Evolutionary conservation across 2,797 vertebrate genomes (phyloP), one percentile per base, ranked within the genome.

Genomic region (Ceyx erithaca): DNA sequence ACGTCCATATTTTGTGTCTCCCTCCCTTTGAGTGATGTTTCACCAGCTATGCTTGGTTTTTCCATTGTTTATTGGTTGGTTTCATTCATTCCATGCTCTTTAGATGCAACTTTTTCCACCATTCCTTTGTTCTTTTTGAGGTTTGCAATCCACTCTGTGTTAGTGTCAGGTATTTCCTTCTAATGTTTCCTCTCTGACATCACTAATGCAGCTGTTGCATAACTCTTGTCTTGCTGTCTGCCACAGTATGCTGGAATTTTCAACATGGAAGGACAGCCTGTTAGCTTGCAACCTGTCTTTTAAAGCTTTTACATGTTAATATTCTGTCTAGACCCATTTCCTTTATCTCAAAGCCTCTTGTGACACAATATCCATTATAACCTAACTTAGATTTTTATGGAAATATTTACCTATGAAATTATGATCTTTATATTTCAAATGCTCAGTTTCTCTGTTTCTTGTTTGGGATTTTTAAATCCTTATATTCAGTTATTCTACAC

Each of bases 351-450:
- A 25, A 90, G 41, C 37, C 31, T 66, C 31, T 40, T 57, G 43
- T 82, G 78, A 75, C 23, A 40, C 31, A 66, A 46, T 57, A 78
- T 67, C 68, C 33, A 33, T 73, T 91, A 58, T 35, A 64, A 40
- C 46, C 80, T 71, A 58, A 51, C 22, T 87, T 22, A 45, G 59
- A 71, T 72, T 89, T 87, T 86, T n/a, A 45, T 31, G 28, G 71
- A 81, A 96, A 68, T 88, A 75, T 64, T 92, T 92, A 55, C 68
- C 66, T 82, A 40, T 66, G 62, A 89, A 58, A 77, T n/a, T 69
- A 49, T 75, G 12, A 54, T 52, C 66, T 81, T 92, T 89, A 41
- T 22, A 55, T 85, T 86, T 80, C 30, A 85, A 33, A 52, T 55
- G 26, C 64, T 80, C 30, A 2, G 10, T 55, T 86, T 80, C 31